Evolutionary conservation across 2,113 vertebrate genomes (phyloP).

Genomic region (Gobiocypris rarus): DNA sequence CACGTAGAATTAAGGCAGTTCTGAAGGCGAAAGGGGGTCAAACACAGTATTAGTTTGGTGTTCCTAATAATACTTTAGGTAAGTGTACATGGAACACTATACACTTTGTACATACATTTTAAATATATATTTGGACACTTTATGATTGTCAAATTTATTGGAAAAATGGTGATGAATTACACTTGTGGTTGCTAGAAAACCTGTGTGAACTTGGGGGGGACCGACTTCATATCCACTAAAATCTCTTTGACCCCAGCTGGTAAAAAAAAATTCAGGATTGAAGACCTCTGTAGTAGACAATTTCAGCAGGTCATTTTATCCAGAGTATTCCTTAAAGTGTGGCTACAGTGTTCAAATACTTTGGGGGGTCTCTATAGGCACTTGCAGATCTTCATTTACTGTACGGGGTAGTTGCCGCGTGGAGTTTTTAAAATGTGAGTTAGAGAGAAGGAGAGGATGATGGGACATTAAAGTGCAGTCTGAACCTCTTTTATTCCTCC

Average conservation of each 20-base stretch:
- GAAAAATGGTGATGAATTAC: neutral
- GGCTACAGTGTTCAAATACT: neutral
- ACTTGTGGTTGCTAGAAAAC: neutral
- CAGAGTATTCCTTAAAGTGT: neutral
- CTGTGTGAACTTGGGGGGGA: neutral
- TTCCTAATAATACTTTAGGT: no score
- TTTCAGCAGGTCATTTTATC: neutral
- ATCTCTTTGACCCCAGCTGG: neutral
- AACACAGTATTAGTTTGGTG: no score
- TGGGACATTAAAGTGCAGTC: constrained; percentile 55
- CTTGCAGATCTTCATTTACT: neutral
- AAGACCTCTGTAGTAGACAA: neutral
- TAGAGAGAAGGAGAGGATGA: constrained; percentile 32
- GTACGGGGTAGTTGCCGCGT: neutral
- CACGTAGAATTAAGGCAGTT: no score
- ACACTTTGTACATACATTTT: no score
- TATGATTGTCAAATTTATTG: neutral
- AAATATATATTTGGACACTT: no score
- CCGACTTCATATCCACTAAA: neutral
- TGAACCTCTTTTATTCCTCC: constrained; percentile 45
- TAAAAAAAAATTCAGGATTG: neutral
- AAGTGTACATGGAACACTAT: no score
- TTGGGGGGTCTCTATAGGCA: neutral
- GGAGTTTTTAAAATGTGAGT: constrained; percentile 31
- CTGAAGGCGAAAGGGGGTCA: no score